Base-by-base conservation (phyloP, 2,113 vertebrate genomes). In the Ia io region DNA sequence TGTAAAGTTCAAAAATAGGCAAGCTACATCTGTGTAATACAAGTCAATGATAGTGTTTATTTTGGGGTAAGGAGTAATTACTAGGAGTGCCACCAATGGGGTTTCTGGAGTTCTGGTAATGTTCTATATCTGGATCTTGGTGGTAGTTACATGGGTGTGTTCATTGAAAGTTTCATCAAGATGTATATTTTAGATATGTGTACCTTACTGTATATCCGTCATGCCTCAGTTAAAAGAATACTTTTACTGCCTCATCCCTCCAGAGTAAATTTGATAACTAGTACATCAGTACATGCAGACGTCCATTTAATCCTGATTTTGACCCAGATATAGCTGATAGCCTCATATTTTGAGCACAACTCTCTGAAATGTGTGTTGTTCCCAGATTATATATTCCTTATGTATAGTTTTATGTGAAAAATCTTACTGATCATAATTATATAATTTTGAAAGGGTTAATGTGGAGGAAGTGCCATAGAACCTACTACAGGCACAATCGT, bases 241-340 rank as follows among this genome's bases (percentile, higher is more conserved):
- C 11, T 53, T 73, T 22, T 80, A 76, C 32, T 4, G 7, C 17
- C 14, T 37, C 18, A 17, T n/a, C n/a, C 8, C 14, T 32, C 20
- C n/a, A 18, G 93, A 84, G 56, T 70, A 96, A 93, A 76, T 92
- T 80, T 90, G 61, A 56, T 95, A 90, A 78, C 40, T 87, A 82
- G 90, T 92, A 30, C 11, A 83, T 82, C 20, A 80, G 8, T 90
- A 59, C 12, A 11, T 67, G 11, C 28, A 61, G 40, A 91, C 53
- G 73, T 44, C 10, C 8, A 17, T 44, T 69, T 88, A 77, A 63
- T 88, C 32, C 53, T 78, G 30, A 76, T 61, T 18, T 76, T 59
- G 37, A 67, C 63, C 28, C 47, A 82, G 42, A 70, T 51, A n/a
- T 56, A 51, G 70, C 80, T 80, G 47, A 74, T n/a, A 88, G 30